A percentile compares a stretch with the other conserved stretches of the same genome.
Conservation (phyloP, 1,140 invertebrate species). For the Drosophila burlai region DNA sequence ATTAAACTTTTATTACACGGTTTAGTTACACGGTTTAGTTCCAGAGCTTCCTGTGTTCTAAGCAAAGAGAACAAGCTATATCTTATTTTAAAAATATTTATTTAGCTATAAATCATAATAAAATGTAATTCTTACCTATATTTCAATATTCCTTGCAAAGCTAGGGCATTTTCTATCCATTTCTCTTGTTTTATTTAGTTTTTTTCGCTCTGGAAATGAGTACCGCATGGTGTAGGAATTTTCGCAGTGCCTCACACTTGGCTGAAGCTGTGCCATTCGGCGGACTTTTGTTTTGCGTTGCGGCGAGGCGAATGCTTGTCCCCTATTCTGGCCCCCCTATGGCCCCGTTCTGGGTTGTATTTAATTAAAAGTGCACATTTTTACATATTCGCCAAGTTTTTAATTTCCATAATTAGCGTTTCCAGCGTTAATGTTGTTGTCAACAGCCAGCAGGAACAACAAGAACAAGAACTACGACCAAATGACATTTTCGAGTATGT, state of each 20-base stretch:
- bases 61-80: not conserved
- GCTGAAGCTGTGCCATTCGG: slow-evolving; percentile 59
- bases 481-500: slow-evolving; percentile 77
- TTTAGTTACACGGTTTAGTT: too few species aligned
- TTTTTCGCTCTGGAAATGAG: slow-evolving; percentile 16
- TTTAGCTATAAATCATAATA: not conserved
- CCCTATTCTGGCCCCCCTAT: slow-evolving; percentile 6
- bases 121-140: not conserved
- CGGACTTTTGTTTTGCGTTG: slow-evolving; percentile 63
- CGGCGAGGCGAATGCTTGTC: slow-evolving; percentile 39
- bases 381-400: slow-evolving; percentile 80
- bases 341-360: slow-evolving; percentile 58
- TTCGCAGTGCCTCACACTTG: slow-evolving; percentile 62
- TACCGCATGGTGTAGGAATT: slow-evolving; percentile 35
- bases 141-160: not conserved
- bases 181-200: not conserved
- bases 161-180: not conserved
- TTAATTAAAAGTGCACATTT: slow-evolving; percentile 82
- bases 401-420: slow-evolving; percentile 83
- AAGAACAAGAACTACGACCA: slow-evolving; percentile 50
- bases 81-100: not conserved
- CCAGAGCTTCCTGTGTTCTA: not conserved
- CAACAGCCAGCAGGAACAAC: slow-evolving; percentile 37
- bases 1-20: not conserved
- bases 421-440: slow-evolving; percentile 48